phyloP scores from a whole-genome alignment of 2,113 vertebrate genomes.

The Turdus rufiventris region DNA sequence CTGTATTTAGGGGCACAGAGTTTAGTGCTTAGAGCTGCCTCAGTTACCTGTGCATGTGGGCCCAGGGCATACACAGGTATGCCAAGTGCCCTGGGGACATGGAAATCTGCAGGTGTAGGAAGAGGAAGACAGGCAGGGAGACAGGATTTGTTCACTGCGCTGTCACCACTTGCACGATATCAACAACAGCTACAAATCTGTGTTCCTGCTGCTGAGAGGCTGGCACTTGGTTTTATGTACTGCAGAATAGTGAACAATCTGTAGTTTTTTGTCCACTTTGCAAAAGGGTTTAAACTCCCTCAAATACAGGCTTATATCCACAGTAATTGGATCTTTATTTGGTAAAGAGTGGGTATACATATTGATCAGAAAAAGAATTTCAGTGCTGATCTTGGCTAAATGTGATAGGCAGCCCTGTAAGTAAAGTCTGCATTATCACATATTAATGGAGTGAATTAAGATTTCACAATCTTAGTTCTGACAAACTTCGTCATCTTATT shows the following conservation, averaged over 20 bases:
- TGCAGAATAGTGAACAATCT: not conserved
- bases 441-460: not conserved
- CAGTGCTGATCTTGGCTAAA: not conserved
- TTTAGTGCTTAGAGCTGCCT: not conserved
- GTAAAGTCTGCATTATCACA: not conserved
- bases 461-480: not conserved
- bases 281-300: not conserved
- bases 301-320: not conserved
- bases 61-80: not conserved
- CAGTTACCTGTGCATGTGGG: not conserved
- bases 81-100: not conserved
- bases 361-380: not conserved
- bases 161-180: accelerated
- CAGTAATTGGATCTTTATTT: not conserved
- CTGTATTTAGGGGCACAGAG: not conserved
- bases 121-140: not conserved
- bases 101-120: not conserved
- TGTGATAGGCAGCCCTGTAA: not conserved
- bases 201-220: not conserved
- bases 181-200: not conserved
- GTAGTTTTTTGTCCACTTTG: not conserved
- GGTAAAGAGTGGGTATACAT: not conserved
- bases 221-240: not conserved
- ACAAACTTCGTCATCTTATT: not conserved
- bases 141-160: not conserved